Evolutionary conservation across 2,113 vertebrate species (phyloP), one percentile per base, ranked within the genome.

Genomic region (Pristiophorus japonicus): DNA sequence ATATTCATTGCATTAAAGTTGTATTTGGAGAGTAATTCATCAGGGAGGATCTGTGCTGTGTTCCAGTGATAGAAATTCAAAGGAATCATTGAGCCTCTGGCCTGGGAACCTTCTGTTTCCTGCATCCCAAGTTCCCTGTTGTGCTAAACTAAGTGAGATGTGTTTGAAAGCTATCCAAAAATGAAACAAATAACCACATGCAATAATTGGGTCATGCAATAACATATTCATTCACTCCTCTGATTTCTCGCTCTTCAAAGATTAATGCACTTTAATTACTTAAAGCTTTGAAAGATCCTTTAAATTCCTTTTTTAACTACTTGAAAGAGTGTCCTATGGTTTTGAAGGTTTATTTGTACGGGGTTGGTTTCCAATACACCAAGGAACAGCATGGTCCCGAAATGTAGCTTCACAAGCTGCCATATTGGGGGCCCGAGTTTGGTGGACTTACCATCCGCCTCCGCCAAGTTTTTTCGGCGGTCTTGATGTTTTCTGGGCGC

Each of bases 81-180:
- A 94, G 66, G 65, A 94, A 47, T 94, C 38, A 70, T 47, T 94
- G 47, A 90, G 87, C 47, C 30, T 59, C 47, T 34, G 51, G 51
- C 51, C 87, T 88, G 85, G n/a, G 38, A 78, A n/a, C 34, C 34
- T 88, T 87, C 85, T 90, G 65, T 94, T 70, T 70, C 66, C 66
- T 70, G 42, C 20, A 30, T 73, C 93, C 66, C 93, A 94, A 45
- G 24, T 70, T 73, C 65, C 93, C 93, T 70, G 66, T 73, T 94
- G 93, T 94, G 92, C 51, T 70, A 70, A 70, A 70, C 92, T 47
- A 94, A 0, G 42, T 70, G 93, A 51, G 47, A 94, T 70, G 66
- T 94, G 66, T 94, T 94, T 94, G 22, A 94, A 94, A 94, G 93
- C 65, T 94, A 94, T 94, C 5, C 10, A 94, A 70, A 94, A 70